Percentiles rank a stretch among this genome's conserved stretches.
phyloP scores from a whole-genome alignment of 2,888 invertebrate species.

The Rapana venosa region DNA sequence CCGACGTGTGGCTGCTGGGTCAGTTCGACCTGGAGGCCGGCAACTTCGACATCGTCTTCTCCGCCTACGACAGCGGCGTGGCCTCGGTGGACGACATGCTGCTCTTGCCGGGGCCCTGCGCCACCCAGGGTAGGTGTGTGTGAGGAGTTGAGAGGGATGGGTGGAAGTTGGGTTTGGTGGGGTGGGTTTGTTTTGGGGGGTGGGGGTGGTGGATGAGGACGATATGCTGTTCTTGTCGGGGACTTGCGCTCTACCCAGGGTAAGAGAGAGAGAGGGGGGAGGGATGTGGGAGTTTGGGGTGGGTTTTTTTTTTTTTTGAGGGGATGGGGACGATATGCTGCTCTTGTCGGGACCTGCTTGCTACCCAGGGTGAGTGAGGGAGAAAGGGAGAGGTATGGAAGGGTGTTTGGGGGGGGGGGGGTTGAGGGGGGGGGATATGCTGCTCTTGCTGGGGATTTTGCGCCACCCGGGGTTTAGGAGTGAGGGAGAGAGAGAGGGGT shows the following conservation, averaged over 20 bases:
- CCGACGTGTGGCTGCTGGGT: constrained; percentile 65
- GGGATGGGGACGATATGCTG: too few relatives aligned
- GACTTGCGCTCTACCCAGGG: constrained; percentile 58
- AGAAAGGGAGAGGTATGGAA: too few relatives aligned
- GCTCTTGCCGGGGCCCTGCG: constrained; percentile 61
- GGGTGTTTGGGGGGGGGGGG: too few relatives aligned
- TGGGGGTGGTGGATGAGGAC: constrained; percentile 52
- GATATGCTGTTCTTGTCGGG: constrained; percentile 62
- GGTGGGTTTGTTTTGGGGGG: not conserved
- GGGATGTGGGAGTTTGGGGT: too few relatives aligned
- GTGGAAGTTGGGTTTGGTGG: not conserved
- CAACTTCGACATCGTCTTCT: constrained; percentile 59
- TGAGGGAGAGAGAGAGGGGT: not conserved
- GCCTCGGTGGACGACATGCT: constrained; percentile 68
- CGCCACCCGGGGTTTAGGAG: too few relatives aligned
- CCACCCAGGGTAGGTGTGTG: constrained; percentile 58
- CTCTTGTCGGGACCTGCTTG: too few relatives aligned
- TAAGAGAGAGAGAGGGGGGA: constrained; percentile 48
- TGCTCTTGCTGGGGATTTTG: too few relatives aligned
- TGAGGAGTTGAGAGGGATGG: not conserved
- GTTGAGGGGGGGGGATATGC: too few relatives aligned
- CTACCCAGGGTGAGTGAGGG: too few relatives aligned
- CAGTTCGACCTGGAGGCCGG: constrained; percentile 62
- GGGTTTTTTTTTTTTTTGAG: too few relatives aligned
- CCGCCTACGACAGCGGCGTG: constrained; percentile 54